Base-by-base conservation (phyloP, 2,797 vertebrate species). In the Limnodromus scolopaceus region DNA sequence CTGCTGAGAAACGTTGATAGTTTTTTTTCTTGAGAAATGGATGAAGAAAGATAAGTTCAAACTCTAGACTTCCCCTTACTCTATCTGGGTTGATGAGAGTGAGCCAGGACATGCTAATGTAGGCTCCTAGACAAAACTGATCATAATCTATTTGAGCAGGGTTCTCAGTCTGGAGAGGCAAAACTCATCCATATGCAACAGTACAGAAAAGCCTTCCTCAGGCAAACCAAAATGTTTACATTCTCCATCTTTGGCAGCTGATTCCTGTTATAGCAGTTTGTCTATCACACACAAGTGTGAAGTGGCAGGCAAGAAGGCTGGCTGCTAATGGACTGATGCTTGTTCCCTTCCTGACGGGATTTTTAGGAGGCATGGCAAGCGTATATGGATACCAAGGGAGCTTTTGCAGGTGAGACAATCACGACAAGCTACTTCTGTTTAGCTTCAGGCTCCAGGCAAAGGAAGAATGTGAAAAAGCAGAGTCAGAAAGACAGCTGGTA, bases 191-290 rank as follows among this genome's bases (percentile, higher is more conserved):
- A 89, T 80, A 91, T 94, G 95, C 72, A 97, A 72, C 46, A 75
- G 32, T 46, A 54, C 13, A 71, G 81, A 87, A 74, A 57, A 91
- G 65, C 41, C 41, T 89, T 94, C 71, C 60, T 83, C 53, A 83
- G 39, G 87, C 91, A 92, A 97, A 89, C 81, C 84, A 92, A 87
- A 92, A 80, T 77, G 75, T 96, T 96, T 94, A 83, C 75, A n/a
- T 70, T 93, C 68, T 75, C 80, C 74, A 7, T 74, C 75, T 92
- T n/a, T 95, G 93, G 95, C 92, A 97, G 78, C 71, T 80, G 74
- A 85, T 91, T 85, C 75, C 81, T 82, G 78, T 84, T 95, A 77
- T 12, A 96, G 92, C 81, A 84, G 84, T 93, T 96, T 93, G 92
- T 87, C 96, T 92, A 28, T 77, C 87, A 87, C 75, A 91, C 55